Base-by-base conservation (phyloP, 92 coral and sea anemone genomes). In the Bergia sp. region DNA sequence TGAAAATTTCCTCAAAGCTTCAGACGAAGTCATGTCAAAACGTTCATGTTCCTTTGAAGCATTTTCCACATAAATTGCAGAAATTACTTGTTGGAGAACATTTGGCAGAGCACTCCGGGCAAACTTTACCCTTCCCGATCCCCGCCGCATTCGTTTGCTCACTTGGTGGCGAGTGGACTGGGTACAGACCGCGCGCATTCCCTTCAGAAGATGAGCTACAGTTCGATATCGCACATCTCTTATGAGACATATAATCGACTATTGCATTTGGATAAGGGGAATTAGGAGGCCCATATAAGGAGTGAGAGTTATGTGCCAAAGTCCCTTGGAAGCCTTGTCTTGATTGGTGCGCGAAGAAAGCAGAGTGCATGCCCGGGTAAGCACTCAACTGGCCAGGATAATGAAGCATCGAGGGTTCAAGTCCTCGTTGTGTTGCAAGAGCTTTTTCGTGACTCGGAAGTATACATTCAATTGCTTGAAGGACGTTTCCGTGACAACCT, bases 401-500 rank as follows among this genome's bases (percentile, higher is more conserved):
- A 58, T 85, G 96, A 58, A 90, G 82, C 29, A 87, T 81, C 80
- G 94, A 40, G 11, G 92, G 86, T 77, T 93, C 98, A 57, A 89
- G 82, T 11, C 90, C 40, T 86, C 94, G 93, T 42, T 89, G 80
- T 43, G 93, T 76, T 61, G 96, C 92, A 82, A 97, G 76, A 49
- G 95, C 99, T 80, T 94, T 97, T 77, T 97, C 99, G 84, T 97
- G 99, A 88, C 99, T 97, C 1, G 99, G 99, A 71, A 97, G 88
- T 67, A 97, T 92, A 71, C 98, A 97, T 65, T 97, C 99, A 21
- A 97, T 97, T 3, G 96, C 96, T 74, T 92, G 93, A 43, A 97
- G 85, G 77, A 93, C 91, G 78, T 95, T 95, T 38, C 96, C 98
- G 89, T 94, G 98, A 88, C 98, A 97, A 73, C 99, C 99, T 72